A percentile compares a stretch with the other conserved stretches of the same genome.
Conservation (phyloP, 2,888 invertebrate species). For the Thyatira batis region DNA sequence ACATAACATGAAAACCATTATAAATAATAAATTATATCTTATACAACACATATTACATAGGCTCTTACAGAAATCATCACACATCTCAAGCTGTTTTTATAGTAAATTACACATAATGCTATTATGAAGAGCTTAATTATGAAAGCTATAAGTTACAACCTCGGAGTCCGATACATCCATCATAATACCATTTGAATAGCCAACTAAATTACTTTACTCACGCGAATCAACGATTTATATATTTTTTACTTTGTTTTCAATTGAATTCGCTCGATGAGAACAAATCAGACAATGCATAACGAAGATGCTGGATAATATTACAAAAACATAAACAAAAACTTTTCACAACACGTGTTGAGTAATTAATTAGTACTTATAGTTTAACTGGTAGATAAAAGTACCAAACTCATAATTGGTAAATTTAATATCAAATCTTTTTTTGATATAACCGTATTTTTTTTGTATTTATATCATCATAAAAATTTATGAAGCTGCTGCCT, state of each 20-base stretch:
- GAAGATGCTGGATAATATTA: slow-evolving; percentile 14
- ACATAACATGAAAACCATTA: neutral
- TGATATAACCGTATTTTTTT: too few species aligned
- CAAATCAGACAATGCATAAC: slow-evolving; percentile 27
- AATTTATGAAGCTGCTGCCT: too few species aligned
- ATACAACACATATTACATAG: neutral
- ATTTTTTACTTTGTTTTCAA: slow-evolving; percentile 46
- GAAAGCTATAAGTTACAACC: slow-evolving; percentile 16
- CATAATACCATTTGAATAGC: slow-evolving; percentile 53
- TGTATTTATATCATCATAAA: too few species aligned
- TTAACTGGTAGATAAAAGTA: neutral
- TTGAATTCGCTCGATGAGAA: slow-evolving; percentile 34
- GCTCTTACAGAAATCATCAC: neutral
- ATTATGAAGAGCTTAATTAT: slow-evolving; percentile 8
- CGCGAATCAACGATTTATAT: slow-evolving; percentile 57
- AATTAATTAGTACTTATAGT: neutral
- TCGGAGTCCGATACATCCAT: slow-evolving; percentile 42
- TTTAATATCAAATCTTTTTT: too few species aligned
- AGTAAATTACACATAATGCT: slow-evolving; percentile 11
- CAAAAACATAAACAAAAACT: slow-evolving; percentile 4
- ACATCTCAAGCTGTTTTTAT: slow-evolving; percentile 13
- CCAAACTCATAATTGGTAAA: neutral
- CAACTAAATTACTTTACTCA: slow-evolving; percentile 57
- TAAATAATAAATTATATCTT: neutral
- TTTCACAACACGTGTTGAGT: neutral